These are phyloP conservation scores for Poecilia latipinna DNA, from an alignment of 2,113 vertebrate genomes.

Conservation along the genomic window DNA sequence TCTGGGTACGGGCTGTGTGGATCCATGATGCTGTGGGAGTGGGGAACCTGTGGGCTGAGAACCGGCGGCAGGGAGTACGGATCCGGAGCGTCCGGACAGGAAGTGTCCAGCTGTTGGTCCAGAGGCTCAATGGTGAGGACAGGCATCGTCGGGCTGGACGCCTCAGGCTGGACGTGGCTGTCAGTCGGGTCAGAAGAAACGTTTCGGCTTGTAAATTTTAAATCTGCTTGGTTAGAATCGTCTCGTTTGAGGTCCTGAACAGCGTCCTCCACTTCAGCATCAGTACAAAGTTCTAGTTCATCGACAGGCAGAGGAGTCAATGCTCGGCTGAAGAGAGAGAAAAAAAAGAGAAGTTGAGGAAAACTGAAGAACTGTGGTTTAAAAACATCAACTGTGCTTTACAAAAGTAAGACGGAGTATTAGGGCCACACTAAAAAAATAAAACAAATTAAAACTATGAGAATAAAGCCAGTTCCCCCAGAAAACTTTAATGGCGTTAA, in stretches of 20 bases:
- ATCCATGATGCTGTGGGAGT: constrained; percentile 10
- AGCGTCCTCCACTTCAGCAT: constrained; percentile 56
- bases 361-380: background rate
- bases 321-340: constrained; percentile 40
- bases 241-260: constrained; percentile 51
- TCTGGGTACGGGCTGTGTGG: constrained; percentile 38
- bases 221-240: background rate
- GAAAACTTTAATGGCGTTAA: too few relatives aligned
- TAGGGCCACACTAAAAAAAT: too few relatives aligned
- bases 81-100: constrained; percentile 15
- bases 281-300: constrained; percentile 63
- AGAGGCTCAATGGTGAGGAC: constrained; percentile 33
- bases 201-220: constrained; percentile 10
- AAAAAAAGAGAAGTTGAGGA: background rate
- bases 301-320: constrained; percentile 19
- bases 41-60: constrained; percentile 69
- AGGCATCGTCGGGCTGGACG: constrained; percentile 42
- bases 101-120: constrained; percentile 13
- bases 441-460: too few relatives aligned
- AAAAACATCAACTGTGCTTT: background rate
- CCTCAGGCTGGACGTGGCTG: background rate
- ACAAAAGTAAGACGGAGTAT: background rate
- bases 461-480: too few relatives aligned
- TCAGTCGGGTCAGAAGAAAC: constrained; percentile 5
- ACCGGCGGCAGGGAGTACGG: constrained; percentile 61